Evolutionary conservation across 2,888 invertebrate species (phyloP).

Genomic region (Mesorhabditis spiculigera): DNA sequence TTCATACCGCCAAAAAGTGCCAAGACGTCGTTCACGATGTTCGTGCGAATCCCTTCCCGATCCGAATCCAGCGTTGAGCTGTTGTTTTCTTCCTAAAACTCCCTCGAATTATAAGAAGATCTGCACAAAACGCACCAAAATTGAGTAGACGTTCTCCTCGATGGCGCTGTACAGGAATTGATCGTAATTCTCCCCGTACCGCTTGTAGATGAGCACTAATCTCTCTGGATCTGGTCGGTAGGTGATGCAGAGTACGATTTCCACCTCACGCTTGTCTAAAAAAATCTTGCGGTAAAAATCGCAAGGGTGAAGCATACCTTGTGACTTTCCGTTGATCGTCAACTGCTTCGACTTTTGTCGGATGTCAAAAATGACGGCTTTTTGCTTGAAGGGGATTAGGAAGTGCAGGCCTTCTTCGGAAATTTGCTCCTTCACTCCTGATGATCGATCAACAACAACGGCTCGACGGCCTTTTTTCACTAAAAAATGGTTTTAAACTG

Average conservation of each 20-base stretch:
- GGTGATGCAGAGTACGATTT: not conserved
- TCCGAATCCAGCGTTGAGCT: not conserved
- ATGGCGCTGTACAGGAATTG: not conserved
- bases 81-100: not conserved
- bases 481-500: not conserved
- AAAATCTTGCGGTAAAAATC: not conserved
- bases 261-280: not conserved
- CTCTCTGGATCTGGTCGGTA: not conserved
- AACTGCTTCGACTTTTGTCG: not conserved
- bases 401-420: not conserved
- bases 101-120: not conserved
- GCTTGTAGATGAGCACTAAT: not conserved
- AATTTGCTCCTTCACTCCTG: not conserved
- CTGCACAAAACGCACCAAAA: not conserved
- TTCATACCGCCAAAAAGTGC: not conserved
- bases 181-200: not conserved
- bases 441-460: not conserved
- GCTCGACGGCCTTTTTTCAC: slow-evolving; percentile 2
- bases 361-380: not conserved
- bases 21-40: not conserved
- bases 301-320: not conserved
- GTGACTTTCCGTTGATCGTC: not conserved
- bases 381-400: not conserved
- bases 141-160: not conserved
- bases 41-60: not conserved